Evolutionary conservation across 2,888 invertebrate species (phyloP), one percentile per base, ranked within the genome.

Genomic region (Entomobrya multifasciata): DNA sequence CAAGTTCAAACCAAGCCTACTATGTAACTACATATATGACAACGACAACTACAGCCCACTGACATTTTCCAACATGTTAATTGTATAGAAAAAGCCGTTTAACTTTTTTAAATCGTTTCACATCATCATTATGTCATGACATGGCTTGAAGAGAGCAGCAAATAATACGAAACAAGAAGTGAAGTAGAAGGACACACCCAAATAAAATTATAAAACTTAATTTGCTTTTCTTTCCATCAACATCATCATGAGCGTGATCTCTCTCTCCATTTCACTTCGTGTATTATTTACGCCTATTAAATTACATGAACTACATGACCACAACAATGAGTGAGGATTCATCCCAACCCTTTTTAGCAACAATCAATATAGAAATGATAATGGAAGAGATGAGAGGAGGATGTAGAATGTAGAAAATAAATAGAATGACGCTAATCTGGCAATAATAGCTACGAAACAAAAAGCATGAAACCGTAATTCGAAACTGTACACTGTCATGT

Each of bases 181-280:
- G 27, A 49, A 78, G 25, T 78, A 47, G 5, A 36, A 70, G 67
- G 83, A 83, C 83, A 83, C 83, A 83, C 83, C 83, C 83, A 62
- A 70, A n/a, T 62, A 74, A 17, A 60, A 25, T 20, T 17, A 65
- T 62, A 60, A 72, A 72, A 82, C 27, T 67, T 70, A 41, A 67
- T 70, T 81, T 81, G 60, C 25, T 30, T 55, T 52, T 57, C 27
- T 55, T 76, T 76, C 52, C 57, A 55, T 67, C 47, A 67, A 22
- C 15, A 36, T 27, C 30, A 30, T 30, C 27, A 25, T 22, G 1
- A 13, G 22, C 11, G 25, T 22, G 10, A 10, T 15, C 36, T 36
- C 36, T 36, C 36, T 36, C 36, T 36, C 36, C 36, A 36, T 36
- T 36, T 36, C 36, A 36, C 36, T 36, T 27, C 30, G 30, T n/a